Evolutionary conservation across 2,888 invertebrate species (phyloP), one percentile per base, ranked within the genome.

Genomic region (Xestia ashworthii): DNA sequence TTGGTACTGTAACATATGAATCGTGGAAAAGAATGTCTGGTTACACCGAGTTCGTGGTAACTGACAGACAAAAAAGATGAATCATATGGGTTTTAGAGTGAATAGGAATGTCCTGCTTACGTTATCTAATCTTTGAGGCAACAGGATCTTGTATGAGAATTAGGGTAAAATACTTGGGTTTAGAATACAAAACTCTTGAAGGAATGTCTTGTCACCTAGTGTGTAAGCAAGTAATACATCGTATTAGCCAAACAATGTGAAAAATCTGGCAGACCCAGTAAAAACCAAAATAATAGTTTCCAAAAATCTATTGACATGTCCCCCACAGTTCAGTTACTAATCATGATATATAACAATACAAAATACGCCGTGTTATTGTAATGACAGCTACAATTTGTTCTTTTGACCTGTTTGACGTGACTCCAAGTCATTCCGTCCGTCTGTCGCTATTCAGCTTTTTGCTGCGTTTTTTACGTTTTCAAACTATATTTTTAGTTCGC

Each of bases 1-100:
- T 93, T 93, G 92, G 90, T 90, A 91, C 87, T 91, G 92, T 92
- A 91, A 90, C 88, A 84, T 83, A 86, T 90, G 89, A 88, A 80
- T 66, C 74, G 41, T 85, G 69, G 65, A 76, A 80, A 70, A 73
- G 46, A 83, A 71, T 74, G 75, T 78, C 44, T 71, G 11, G 16
- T 78, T 46, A 46, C 67, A 53, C 16, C 16, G 12, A 64, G 12
- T 78, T 71, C 38, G 41, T 71, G 64, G 41, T 67, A 46, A 60
- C 22, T 38, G 66, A 25, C 53, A n/a, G 62, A 68, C 64, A 62
- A 71, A 73, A 72, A 22, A 38, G 50, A 65, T 77, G 25, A 84
- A 69, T 80, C 48, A 66, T n/a, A n/a, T 60, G n/a, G 3, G 32
- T 64, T 78, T 44, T 19, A 53, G 32, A 58, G 22, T 48, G 19